Evolutionary conservation across 1,140 invertebrate genomes (phyloP), one percentile per base, ranked within the genome.

Genomic region (Caenorhabditis brenneri): DNA sequence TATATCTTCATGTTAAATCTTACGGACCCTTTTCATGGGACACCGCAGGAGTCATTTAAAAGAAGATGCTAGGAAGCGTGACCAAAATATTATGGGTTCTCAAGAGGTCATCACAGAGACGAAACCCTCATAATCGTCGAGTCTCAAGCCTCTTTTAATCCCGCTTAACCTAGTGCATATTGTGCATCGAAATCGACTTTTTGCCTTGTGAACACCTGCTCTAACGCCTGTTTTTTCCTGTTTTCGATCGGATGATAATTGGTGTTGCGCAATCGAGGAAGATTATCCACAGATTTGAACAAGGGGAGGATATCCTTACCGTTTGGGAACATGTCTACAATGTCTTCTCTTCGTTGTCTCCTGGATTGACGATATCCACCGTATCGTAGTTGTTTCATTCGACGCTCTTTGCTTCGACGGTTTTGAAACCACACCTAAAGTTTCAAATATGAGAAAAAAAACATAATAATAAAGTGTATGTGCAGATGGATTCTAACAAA

Each of bases 361-460:
- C 85, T 42, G 2, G 87, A 55, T 27, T 85, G 86, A 39, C 88
- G 84, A 65, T 81, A 88, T 31, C 85, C 85, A 42, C 88, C 88
- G 46, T 69, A 84, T 7, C 88, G 80, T 10, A 81, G 49, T 46
- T 93, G 93, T 86, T 93, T 93, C 93, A 93, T 93, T 58, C 93
- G 89, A 16, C 93, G 87, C 90, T 93, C 93, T 88, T 93, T 93
- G 79, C 93, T 93, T 36, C 93, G 90, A 33, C 93, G 90, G 88
- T 93, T 93, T 91, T 93, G 93, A 88, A 93, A 93, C 93, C 93
- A 93, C 42, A 89, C 97, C 97, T 93, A 88, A 10, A 88, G n/a
- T n/a, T n/a, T n/a, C 15, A 36, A 27, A 10, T n/a, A n/a, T 16
- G 31, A 42, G 31, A 10, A 51, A 42, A 31, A 29, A 9, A 29